Evolutionary conservation across 2,113 vertebrate species (phyloP).

Genomic region (Lasiurus borealis): DNA sequence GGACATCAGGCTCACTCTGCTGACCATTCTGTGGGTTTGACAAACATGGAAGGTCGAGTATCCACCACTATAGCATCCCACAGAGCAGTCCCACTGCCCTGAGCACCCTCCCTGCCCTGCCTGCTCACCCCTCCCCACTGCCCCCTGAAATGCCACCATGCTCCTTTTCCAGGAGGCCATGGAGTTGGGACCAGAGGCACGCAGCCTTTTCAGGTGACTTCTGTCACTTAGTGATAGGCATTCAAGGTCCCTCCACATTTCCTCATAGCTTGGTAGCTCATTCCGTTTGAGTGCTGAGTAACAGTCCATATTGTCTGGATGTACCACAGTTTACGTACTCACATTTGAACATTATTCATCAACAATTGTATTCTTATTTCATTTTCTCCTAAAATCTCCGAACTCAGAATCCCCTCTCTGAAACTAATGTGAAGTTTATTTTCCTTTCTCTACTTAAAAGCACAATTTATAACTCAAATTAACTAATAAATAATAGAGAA

Average conservation of each 20-base stretch:
- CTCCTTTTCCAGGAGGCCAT: not conserved
- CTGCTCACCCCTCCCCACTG: too few relatives aligned
- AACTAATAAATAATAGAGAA: not conserved
- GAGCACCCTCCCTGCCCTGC: not conserved
- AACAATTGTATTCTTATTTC: not conserved
- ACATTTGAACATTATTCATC: constrained; percentile 8
- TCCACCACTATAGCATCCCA: not conserved
- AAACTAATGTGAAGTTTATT: not conserved
- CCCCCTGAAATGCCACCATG: not conserved
- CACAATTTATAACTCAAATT: constrained; percentile 2
- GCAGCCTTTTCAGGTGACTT: not conserved
- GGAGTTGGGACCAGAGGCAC: not conserved
- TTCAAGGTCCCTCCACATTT: not conserved
- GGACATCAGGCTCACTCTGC: not conserved
- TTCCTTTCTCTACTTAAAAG: constrained; percentile 43
- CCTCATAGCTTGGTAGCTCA: not conserved
- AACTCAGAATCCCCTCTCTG: constrained; percentile 47
- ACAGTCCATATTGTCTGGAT: not conserved
- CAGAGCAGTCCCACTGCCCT: not conserved
- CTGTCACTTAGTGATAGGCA: not conserved
- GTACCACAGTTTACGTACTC: not conserved
- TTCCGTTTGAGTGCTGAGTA: not conserved
- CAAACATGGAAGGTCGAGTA: not conserved
- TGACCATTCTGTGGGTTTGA: not conserved
- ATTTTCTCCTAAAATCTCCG: constrained; percentile 15